Base-by-base conservation (phyloP, 1,140 invertebrate species). In the Bombus cullumanus region DNA sequence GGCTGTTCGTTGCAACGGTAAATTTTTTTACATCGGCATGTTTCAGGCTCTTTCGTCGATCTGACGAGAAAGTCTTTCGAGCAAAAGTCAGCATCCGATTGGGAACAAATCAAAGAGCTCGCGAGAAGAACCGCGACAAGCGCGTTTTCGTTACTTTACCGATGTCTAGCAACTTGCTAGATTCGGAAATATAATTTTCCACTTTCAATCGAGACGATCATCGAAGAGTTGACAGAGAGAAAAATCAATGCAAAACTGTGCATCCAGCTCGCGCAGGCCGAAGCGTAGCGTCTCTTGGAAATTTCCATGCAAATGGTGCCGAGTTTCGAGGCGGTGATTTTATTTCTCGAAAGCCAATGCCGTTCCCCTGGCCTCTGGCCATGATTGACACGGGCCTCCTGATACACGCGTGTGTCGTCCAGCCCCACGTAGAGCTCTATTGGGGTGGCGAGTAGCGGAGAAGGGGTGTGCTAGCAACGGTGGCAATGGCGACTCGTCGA, bases 401-500 rank as follows among this genome's bases (percentile, higher is more conserved):
- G 68, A n/a, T 88, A 81, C 81, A 81, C 86, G 87, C 88, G 84
- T 53, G 64, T 82, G 69, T 81, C 87, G 80, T 86, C 88, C 88
- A 86, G 86, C 76, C 88, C 88, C 62, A 59, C n/a, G 62, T 22
- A 84, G 31, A 76, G 53, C 75, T 31, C 62, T 39, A 87, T 31
- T 6, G 62, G 77, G 77, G 62, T 64, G 76, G 47, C 31, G 78
- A 31, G 64, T n/a, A 53, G 5, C 18, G 62, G 10, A 62, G 81
- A 78, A 59, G 59, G 69, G 69, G 62, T 66, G 78, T 15, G 78
- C 62, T 81, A 75, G 86, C 62, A 88, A 53, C 76, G 39, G n/a
- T 41, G 47, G 86, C 88, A 76, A 90, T 88, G 89, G 89, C 89
- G 89, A 85, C 89, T 88, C 85, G 74, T 91, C 86, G 91, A 94